Evolutionary conservation across 1,140 invertebrate species (phyloP).

Genomic region (Drosophila novamexicana): DNA sequence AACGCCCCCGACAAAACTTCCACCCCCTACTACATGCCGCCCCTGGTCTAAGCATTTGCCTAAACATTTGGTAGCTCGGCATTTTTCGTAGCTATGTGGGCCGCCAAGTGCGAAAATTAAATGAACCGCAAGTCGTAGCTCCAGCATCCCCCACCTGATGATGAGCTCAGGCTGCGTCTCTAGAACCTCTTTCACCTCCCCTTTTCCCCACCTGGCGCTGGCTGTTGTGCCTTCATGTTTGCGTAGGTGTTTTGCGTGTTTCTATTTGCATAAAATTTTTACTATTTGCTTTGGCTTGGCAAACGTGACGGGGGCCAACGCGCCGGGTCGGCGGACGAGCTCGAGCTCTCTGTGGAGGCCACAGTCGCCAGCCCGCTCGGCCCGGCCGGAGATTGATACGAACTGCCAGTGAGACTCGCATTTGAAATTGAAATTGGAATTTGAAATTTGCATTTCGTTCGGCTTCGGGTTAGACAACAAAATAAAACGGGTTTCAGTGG

Average conservation of each 20-base stretch:
- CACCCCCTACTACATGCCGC: neutral
- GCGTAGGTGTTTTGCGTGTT: constrained; percentile 68
- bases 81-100: constrained; percentile 5
- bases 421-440: constrained; percentile 44
- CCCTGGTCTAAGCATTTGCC: constrained; percentile 15
- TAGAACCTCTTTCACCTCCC: neutral
- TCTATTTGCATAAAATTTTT: constrained; percentile 64
- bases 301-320: constrained; percentile 20
- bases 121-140: constrained; percentile 68
- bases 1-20: neutral
- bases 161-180: constrained; percentile 18
- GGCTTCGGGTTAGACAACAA: constrained; percentile 21
- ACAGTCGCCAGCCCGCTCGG: neutral
- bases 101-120: constrained; percentile 78
- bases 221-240: constrained; percentile 44
- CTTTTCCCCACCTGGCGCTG: neutral
- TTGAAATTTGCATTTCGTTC: constrained; percentile 35
- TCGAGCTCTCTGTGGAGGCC: neutral
- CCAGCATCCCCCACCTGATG: constrained; percentile 12
- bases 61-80: constrained; percentile 2
- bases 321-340: constrained; percentile 2
- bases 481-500: constrained; percentile 41
- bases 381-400: neutral
- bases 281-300: constrained; percentile 42
- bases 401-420: constrained; percentile 2